Evolutionary conservation across 2,113 vertebrate species (phyloP), one percentile per base, ranked within the genome.

Genomic region (Oreochromis tanganicae): DNA sequence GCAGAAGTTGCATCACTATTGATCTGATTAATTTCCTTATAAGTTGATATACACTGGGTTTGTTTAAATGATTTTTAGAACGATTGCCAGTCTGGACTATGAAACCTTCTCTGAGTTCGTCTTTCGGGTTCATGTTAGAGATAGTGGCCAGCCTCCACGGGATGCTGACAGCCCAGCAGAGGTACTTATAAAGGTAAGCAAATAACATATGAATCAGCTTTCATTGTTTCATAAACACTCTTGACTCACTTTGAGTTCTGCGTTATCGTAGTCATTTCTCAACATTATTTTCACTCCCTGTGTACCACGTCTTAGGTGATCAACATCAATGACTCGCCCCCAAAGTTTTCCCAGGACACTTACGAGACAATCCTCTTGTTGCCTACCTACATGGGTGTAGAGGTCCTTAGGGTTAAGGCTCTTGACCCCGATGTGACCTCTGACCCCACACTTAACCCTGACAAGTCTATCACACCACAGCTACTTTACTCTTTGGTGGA

Each of bases 261-360:
- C 16, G 13, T 84, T 29, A 75, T 21, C 46, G 41, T 41, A 66
- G 57, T 36, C 21, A 66, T 52, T 75, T 75, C 3, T 27, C 21
- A 43, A 57, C 12, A 4, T 75, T 27, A 38, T 78, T 87, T 82
- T 71, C 12, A 13, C 13, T 80, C 5, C 7, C 2, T 73, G 10
- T 27, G 9, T 75, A 7, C 48, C 32, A 19, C 55, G 16, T 75
- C 9, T 46, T 78, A 96, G 95, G 97, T 99, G 71, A 96, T 96
- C 34, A 98, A 99, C 93, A 96, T 98, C 92, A 99, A 99, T 54
- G 99, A 99, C 92, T 99, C 98, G 17, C 98, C 98, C 4, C 99
- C 99, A 17, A 96, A 97, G 84, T 99, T 99, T 91, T 97, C 96
- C 19, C 98, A 98, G 92, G 97, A 98, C 0, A 95, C 96, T 7